phyloP scores from a whole-genome alignment of 2,888 invertebrate genomes.

The Platycheirus albimanus region DNA sequence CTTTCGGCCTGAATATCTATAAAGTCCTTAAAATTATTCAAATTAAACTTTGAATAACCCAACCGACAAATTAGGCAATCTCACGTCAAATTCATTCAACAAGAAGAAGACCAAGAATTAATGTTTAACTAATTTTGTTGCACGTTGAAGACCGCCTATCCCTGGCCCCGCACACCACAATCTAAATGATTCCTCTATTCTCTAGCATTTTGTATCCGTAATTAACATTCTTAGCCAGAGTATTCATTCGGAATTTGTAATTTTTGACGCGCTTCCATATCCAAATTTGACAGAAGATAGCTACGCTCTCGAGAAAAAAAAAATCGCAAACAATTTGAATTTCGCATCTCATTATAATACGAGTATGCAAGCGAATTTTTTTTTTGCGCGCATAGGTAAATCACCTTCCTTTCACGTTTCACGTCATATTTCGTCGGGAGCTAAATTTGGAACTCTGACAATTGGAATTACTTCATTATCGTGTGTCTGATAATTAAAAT shows the following conservation, averaged over 20 bases:
- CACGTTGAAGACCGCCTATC: conserved; percentile 41
- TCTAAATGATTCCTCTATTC: conserved; percentile 32
- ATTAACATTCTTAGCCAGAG: conserved; percentile 59
- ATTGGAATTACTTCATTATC: conserved; percentile 72
- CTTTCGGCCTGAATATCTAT: not conserved
- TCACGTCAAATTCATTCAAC: conserved; percentile 38
- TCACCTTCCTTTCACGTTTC: conserved; percentile 14
- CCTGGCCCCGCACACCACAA: not conserved
- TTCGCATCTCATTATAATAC: conserved; percentile 68
- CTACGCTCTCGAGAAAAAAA: conserved; percentile 26
- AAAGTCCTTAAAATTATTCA: conserved; percentile 35
- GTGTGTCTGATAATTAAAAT: conserved; percentile 68
- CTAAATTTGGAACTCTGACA: conserved; percentile 64
- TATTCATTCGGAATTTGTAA: conserved; percentile 65
- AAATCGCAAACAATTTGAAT: conserved; percentile 53
- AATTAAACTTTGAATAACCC: conserved; percentile 19
- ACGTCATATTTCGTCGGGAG: conserved; percentile 38
- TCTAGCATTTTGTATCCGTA: conserved; percentile 37
- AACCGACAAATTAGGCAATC: conserved; percentile 41
- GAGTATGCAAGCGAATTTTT: conserved; percentile 50
- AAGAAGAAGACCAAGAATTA: conserved; percentile 30
- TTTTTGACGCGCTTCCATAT: conserved; percentile 56
- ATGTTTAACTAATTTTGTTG: conserved; percentile 68
- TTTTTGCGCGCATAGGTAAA: conserved; percentile 20
- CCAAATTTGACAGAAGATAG: conserved; percentile 70